A percentile compares a stretch with the other conserved stretches of the same genome.
These are phyloP conservation scores for Nibea albiflora DNA, from an alignment of 2,113 vertebrate species.

Conservation along the genomic window DNA sequence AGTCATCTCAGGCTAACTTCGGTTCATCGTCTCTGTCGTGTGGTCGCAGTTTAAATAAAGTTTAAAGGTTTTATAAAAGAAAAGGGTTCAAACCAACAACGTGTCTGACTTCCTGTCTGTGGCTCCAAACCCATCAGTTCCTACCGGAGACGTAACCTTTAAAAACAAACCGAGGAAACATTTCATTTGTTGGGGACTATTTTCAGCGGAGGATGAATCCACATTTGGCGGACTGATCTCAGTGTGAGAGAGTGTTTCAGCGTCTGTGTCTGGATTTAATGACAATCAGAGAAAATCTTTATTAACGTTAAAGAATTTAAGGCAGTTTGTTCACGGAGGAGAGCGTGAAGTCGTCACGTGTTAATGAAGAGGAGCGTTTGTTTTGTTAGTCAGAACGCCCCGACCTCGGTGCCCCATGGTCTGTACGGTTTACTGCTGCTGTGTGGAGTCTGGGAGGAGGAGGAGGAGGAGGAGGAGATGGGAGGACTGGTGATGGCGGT, in stretches of 20 bases:
- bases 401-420: slow-evolving; percentile 96
- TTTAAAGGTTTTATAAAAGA: too few species aligned
- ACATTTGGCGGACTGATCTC: not conserved
- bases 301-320: too few species aligned
- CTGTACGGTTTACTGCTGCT: slow-evolving; percentile 88
- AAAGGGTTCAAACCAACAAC: too few species aligned
- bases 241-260: too few species aligned
- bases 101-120: not conserved
- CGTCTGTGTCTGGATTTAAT: too few species aligned
- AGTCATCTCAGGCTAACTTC: too few species aligned
- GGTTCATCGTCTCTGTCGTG: too few species aligned
- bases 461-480: slow-evolving; percentile 73
- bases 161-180: not conserved
- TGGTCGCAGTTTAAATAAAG: too few species aligned
- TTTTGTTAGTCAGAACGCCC: slow-evolving; percentile 86
- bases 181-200: not conserved
- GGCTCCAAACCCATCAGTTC: not conserved
- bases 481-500: slow-evolving; percentile 79
- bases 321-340: too few species aligned
- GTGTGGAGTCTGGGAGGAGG: slow-evolving; percentile 82
- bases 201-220: not conserved
- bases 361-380: not conserved
- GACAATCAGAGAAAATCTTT: too few species aligned
- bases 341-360: not conserved
- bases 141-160: not conserved